Evolutionary conservation across 2,113 vertebrate genomes (phyloP), one percentile per base, ranked within the genome.

Genomic region (Microcebus ravelobensis): DNA sequence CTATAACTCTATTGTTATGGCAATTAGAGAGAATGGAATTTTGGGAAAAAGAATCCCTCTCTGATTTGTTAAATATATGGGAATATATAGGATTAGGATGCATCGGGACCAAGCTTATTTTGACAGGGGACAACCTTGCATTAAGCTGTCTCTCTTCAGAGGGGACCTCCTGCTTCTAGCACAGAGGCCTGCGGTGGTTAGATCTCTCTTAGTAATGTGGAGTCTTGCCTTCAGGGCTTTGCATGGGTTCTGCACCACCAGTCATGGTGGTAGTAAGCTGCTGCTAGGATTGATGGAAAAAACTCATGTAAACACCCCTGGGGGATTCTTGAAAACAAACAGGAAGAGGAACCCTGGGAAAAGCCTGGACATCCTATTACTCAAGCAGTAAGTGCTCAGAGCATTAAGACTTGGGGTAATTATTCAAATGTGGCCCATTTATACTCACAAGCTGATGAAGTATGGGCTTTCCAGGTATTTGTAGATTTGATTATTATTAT

Each of bases 401-500:
- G 15, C 45, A 36, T 13, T 14, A 57, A 90, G 50, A 68, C 25
- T 25, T 27, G 25, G 84, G 48, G 18, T 29, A 25, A 34, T 74
- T 95, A 93, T 82, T 95, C 67, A 95, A 63, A 84, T 34, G 36
- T 96, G 57, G 39, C 18, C 77, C 18, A 63, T 25, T 45, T 61
- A 80, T 23, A 42, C n/a, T 29, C n/a, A 25, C 61, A 45, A 59
- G 42, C 17, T 77, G 70, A 20, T 65, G 52, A 74, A 74, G 27
- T 21, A 59, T 93, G 57, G 25, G 15, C 42, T 11, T 83, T 85
- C 42, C 34, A 82, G 34, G 12, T 71, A 50, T 23, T 85, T 13
- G 21, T 23, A 77, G 55, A 81, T 42, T 96, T 83, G 50, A 59
- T 84, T 34, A n/a, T 4, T 6, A 7, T 87, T 39, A 27, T 31